Evolutionary conservation across 2,797 vertebrate genomes (phyloP), one percentile per base, ranked within the genome.

Genomic region (Kryptopterus vitreolus): DNA sequence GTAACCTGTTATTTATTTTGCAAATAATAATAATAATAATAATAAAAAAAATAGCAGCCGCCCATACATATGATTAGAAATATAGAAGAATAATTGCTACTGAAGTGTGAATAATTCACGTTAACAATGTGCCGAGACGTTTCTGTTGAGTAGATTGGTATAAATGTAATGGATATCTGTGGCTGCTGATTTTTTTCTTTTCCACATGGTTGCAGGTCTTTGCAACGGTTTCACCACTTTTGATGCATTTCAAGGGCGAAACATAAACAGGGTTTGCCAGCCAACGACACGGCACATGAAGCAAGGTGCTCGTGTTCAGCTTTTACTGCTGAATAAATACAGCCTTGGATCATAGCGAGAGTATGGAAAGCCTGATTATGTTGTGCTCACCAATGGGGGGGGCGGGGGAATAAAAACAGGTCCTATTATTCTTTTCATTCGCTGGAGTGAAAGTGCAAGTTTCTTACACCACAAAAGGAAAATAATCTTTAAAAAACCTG

Each of bases 301-400:
- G 76, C 88, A 87, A 88, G 85, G 91, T 89, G 89, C 88, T 92
- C 88, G 90, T 88, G 89, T 90, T 92, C 87, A 81, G 86, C 89
- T 92, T 93, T 94, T 93, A 93, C 92, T 92, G 92, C 90, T 90
- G 88, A 89, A 88, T 92, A 93, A 93, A 94, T 89, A 93, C 86
- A 85, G 76, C 85, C 88, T 91, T 88, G 86, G 88, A 87, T 87
- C 91, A 92, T 90, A 92, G 90, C 92, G 92, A 92, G 89, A 86
- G 90, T 89, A 92, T 91, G 91, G 92, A 94, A 85, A 85, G 82
- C 57, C 58, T 15, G 68, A 79, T 79, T 65, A 62, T 59, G 63
- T 61, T 70, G 69, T 61, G 61, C 57, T 77, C 38, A 81, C 58
- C 22, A 82, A 52, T 46, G 69, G 77, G 77, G 79, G 10, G n/a